Evolutionary conservation across 2,888 invertebrate genomes (phyloP).

Genomic region (Stenchaetothrips biformis): DNA sequence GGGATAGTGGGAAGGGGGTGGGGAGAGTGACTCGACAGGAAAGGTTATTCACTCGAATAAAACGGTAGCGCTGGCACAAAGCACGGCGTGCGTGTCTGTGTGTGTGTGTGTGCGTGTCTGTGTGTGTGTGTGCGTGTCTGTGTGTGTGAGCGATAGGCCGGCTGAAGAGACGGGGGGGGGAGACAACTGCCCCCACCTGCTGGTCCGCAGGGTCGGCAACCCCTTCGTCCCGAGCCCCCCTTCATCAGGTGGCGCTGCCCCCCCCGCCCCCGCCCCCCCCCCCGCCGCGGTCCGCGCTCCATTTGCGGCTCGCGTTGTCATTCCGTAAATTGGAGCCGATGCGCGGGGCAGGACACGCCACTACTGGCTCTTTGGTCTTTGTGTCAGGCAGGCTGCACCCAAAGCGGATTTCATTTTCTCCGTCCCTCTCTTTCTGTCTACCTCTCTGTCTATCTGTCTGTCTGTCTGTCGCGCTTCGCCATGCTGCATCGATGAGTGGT

Average conservation of each 20-base stretch:
- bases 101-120: neutral
- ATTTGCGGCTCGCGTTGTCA: too few species aligned
- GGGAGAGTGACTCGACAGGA: neutral
- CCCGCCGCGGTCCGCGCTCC: neutral
- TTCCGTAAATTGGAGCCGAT: too few species aligned
- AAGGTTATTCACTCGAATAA: constrained; percentile 2
- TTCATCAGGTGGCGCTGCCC: neutral
- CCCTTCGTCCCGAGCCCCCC: neutral
- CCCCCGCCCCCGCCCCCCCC: neutral
- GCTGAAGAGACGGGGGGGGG: neutral
- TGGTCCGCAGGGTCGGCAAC: neutral
- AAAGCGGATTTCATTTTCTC: too few species aligned
- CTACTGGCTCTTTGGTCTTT: too few species aligned
- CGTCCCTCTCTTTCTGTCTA: too few species aligned
- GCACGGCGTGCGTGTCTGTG: neutral
- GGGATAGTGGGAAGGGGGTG: neutral
- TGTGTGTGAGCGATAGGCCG: neutral
- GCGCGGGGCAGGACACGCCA: too few species aligned
- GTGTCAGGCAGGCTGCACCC: too few species aligned
- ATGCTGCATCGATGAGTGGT: too few species aligned
- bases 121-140: neutral
- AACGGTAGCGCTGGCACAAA: neutral
- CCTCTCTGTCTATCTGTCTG: too few species aligned
- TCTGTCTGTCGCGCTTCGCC: too few species aligned
- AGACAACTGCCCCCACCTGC: neutral